Evolutionary conservation across 2,888 invertebrate species (phyloP).

Genomic region (Linnaemya vulpina): DNA sequence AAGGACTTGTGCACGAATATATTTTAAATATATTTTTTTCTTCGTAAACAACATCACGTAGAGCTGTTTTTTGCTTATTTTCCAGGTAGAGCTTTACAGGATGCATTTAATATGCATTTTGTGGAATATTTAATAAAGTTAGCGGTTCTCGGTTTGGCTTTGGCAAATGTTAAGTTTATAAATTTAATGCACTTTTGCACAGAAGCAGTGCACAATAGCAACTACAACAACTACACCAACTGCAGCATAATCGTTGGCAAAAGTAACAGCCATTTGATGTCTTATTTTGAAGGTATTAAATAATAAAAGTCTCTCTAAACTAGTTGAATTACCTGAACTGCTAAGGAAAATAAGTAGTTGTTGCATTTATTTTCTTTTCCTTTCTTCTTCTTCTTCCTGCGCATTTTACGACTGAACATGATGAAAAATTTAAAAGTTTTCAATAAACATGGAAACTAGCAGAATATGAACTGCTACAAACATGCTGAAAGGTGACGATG

Average conservation of each 20-base stretch:
- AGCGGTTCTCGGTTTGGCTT: conserved; percentile 66
- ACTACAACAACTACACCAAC: conserved; percentile 25
- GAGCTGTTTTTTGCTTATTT: conserved; percentile 33
- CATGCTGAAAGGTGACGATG: conserved; percentile 68
- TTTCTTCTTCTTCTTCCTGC: background rate
- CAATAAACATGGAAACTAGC: conserved; percentile 48
- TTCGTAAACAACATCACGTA: conserved; percentile 52
- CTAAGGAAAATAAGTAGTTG: conserved; percentile 64
- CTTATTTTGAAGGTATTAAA: conserved; percentile 71
- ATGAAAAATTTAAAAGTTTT: conserved; percentile 64
- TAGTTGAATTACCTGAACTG: conserved; percentile 66
- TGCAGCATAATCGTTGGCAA: conserved; percentile 23
- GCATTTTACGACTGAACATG: conserved; percentile 58
- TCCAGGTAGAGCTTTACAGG: conserved; percentile 70
- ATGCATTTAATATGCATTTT: conserved; percentile 82
- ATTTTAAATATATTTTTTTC: conserved; percentile 59
- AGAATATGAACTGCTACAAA: conserved; percentile 27
- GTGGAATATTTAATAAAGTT: conserved; percentile 80
- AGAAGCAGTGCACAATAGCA: conserved; percentile 12
- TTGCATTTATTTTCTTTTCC: conserved; percentile 46
- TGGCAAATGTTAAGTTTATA: conserved; percentile 58
- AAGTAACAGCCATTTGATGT: conserved; percentile 65
- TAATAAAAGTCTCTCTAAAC: conserved; percentile 72
- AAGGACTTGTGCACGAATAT: background rate
- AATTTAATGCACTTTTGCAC: conserved; percentile 69